Evolutionary conservation across 2,888 invertebrate species (phyloP).

Genomic region (Eremobia ochroleuca): DNA sequence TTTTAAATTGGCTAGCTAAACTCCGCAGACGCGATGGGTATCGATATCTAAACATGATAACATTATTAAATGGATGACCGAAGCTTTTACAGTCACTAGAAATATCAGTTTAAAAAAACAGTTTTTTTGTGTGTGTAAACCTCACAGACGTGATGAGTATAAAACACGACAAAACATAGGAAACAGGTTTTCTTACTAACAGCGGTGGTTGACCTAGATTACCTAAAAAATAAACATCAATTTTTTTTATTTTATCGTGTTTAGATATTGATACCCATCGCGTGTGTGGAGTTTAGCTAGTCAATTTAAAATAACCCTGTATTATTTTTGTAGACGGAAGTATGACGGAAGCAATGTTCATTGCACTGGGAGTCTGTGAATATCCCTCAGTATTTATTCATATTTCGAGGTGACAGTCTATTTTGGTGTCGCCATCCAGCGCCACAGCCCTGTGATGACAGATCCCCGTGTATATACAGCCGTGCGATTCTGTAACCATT

Average conservation of each 20-base stretch:
- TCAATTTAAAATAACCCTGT: background rate
- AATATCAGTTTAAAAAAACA: background rate
- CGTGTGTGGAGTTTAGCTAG: background rate
- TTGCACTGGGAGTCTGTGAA: constrained; percentile 72
- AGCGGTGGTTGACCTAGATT: background rate
- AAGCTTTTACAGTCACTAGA: background rate
- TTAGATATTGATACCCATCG: no score
- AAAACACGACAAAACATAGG: no score
- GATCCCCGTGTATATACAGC: constrained; percentile 65
- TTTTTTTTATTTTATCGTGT: background rate
- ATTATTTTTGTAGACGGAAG: constrained; percentile 69
- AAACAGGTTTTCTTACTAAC: no score
- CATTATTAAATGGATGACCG: background rate
- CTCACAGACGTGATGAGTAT: background rate
- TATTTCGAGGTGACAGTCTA: constrained; percentile 82
- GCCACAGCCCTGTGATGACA: constrained; percentile 69
- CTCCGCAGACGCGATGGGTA: background rate
- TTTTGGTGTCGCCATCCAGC: constrained; percentile 74
- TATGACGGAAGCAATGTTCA: constrained; percentile 68
- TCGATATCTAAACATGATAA: background rate
- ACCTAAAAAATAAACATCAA: background rate
- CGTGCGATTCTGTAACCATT: no score
- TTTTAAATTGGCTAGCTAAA: background rate
- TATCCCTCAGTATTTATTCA: constrained; percentile 76
- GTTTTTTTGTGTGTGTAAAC: background rate